phyloP scores from a whole-genome alignment of 2,888 invertebrate genomes.

The Drosophila kambysellisi region DNA sequence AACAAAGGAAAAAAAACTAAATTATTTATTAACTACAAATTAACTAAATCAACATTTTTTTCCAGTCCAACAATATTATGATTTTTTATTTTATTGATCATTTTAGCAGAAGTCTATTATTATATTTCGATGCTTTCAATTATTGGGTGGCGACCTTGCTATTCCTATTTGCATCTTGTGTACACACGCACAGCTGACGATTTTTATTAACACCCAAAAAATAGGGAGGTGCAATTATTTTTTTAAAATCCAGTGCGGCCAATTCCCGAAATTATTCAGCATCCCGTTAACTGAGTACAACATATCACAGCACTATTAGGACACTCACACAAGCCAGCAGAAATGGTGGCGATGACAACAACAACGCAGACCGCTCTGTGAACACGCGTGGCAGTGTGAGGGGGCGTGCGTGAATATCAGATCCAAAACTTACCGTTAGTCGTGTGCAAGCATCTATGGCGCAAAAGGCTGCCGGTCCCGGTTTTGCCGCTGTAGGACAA shows the following conservation, averaged over 20 bases:
- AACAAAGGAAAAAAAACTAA: conserved; percentile 31
- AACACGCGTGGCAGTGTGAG: conserved; percentile 74
- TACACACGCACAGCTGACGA: conserved; percentile 20
- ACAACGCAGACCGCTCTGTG: conserved; percentile 40
- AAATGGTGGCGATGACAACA: conserved; percentile 50
- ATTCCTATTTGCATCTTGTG: neutral
- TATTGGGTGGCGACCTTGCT: neutral
- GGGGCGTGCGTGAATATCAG: conserved; percentile 65
- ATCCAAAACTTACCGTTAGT: conserved; percentile 72
- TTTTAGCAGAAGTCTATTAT: neutral
- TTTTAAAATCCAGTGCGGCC: neutral
- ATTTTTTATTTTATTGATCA: neutral
- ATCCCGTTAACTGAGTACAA: conserved; percentile 28
- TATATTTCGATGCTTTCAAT: neutral
- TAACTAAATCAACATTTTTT: neutral
- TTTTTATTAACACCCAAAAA: conserved; percentile 2
- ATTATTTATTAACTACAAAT: conserved; percentile 1
- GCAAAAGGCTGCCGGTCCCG: conserved; percentile 67
- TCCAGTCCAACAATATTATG: neutral
- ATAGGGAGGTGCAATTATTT: neutral
- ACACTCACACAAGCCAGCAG: conserved; percentile 12
- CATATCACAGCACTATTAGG: conserved; percentile 49
- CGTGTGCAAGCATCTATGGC: conserved; percentile 68
- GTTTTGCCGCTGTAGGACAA: conserved; percentile 70
- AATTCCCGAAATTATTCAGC: neutral